Evolutionary conservation across 2,888 invertebrate genomes (phyloP).

Genomic region (Drosophila aldrichi): DNA sequence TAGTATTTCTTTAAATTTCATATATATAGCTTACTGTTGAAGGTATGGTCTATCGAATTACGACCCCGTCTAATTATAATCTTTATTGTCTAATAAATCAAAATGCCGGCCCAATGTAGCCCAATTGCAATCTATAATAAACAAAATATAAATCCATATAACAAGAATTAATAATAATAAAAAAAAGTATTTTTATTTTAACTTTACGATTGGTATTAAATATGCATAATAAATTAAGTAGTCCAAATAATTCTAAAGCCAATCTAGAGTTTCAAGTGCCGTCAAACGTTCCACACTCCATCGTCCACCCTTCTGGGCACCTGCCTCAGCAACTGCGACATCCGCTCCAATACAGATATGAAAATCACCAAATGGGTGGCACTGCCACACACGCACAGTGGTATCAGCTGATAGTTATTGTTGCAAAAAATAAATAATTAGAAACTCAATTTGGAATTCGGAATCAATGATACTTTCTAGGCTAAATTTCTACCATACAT

Average conservation of each 20-base stretch:
- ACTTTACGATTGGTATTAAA: slow-evolving; percentile 44
- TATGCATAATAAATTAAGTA: slow-evolving; percentile 62
- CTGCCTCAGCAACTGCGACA: slow-evolving; percentile 13
- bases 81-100: slow-evolving; percentile 55
- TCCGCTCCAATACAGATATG: slow-evolving; percentile 37
- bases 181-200: slow-evolving; percentile 19
- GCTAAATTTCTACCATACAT: too few species aligned
- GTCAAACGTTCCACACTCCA: neutral
- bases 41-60: slow-evolving; percentile 23
- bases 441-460: too few species aligned
- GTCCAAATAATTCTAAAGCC: slow-evolving; percentile 54
- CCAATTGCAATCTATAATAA: slow-evolving; percentile 38
- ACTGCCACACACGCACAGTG: slow-evolving; percentile 14
- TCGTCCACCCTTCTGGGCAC: neutral
- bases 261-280: slow-evolving; percentile 39
- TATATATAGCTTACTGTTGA: neutral
- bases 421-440: too few species aligned
- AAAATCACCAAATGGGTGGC: neutral
- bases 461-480: too few species aligned
- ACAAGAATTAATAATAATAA: slow-evolving; percentile 17
- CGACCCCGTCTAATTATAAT: slow-evolving; percentile 47
- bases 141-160: slow-evolving; percentile 6
- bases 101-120: slow-evolving; percentile 17
- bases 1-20: neutral
- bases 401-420: neutral